These are phyloP conservation scores for Anaspis maculata DNA, from an alignment of 2,888 invertebrate species.

Conservation along the genomic window DNA sequence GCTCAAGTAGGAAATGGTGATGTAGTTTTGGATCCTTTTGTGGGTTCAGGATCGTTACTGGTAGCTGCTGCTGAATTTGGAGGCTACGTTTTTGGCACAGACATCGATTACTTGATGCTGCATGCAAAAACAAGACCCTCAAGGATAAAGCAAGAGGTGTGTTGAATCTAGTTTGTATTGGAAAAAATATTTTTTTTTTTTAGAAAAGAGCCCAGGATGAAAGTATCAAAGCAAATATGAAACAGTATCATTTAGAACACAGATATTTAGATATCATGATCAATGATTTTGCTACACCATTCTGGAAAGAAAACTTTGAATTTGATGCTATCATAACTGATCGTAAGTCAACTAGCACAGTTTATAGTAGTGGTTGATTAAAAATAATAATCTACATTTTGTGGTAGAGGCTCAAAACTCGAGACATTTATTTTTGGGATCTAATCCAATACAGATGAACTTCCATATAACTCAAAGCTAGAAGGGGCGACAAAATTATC, in stretches of 20 bases:
- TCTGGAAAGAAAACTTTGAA: constrained; percentile 62
- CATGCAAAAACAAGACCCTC: constrained; percentile 79
- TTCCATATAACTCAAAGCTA: too few relatives aligned
- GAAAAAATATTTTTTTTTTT: constrained; percentile 15
- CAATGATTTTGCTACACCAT: constrained; percentile 79
- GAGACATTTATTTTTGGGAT: too few relatives aligned
- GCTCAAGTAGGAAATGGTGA: constrained; percentile 64
- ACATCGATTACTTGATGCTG: constrained; percentile 91
- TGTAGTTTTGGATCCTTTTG: constrained; percentile 90
- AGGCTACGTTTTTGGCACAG: constrained; percentile 76
- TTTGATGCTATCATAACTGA: constrained; percentile 95
- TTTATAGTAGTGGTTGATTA: background rate
- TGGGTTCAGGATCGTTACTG: constrained; percentile 72
- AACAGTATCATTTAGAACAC: constrained; percentile 71
- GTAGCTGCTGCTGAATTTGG: constrained; percentile 88
- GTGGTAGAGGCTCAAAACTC: too few relatives aligned
- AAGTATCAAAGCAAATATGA: constrained; percentile 79
- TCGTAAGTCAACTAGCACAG: constrained; percentile 58
- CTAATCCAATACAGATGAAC: too few relatives aligned
- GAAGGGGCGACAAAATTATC: too few relatives aligned
- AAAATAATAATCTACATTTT: constrained; percentile 9
- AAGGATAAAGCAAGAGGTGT: constrained; percentile 66
- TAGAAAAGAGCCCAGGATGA: constrained; percentile 71
- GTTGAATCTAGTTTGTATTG: background rate
- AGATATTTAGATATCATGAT: constrained; percentile 82